Percentiles rank a stretch among this genome's conserved stretches.
phyloP scores from a whole-genome alignment of 2,113 vertebrate genomes.

The Sorex araneus region DNA sequence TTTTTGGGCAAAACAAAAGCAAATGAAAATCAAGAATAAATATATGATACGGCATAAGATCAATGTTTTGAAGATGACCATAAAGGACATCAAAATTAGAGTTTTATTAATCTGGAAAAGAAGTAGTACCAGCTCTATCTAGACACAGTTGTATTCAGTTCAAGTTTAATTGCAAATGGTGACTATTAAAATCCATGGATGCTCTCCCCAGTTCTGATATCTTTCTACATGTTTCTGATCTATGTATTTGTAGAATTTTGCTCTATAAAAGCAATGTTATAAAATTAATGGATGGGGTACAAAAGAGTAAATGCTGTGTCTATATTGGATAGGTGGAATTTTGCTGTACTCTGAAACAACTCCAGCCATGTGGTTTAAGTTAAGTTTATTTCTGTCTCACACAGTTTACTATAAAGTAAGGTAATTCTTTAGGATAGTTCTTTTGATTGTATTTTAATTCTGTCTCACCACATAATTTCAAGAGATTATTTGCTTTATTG shows the following conservation, averaged over 20 bases:
- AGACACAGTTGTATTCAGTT: constrained; percentile 41
- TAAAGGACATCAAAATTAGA: constrained; percentile 62
- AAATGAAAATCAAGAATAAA: constrained; percentile 78
- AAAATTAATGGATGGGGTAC: constrained; percentile 57
- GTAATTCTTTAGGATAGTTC: neutral
- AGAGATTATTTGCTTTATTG: constrained; percentile 13
- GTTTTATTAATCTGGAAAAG: constrained; percentile 72
- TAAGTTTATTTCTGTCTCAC: neutral
- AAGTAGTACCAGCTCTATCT: constrained; percentile 62
- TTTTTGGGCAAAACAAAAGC: constrained; percentile 63
- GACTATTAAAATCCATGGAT: neutral
- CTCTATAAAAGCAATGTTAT: neutral
- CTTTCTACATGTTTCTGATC: neutral
- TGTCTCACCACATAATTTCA: constrained; percentile 53
- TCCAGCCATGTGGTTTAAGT: neutral
- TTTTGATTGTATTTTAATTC: constrained; percentile 54
- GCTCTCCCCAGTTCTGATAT: neutral
- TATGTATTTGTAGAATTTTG: constrained; percentile 16
- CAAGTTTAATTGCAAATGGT: constrained; percentile 19
- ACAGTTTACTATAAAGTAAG: neutral
- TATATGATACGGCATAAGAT: constrained; percentile 57
- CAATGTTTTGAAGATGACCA: constrained; percentile 68
- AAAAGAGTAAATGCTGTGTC: constrained; percentile 24
- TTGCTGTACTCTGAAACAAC: neutral
- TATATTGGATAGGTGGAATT: neutral